Evolutionary conservation across 1,140 invertebrate species (phyloP), one percentile per base, ranked within the genome.

Genomic region (Sycophaga agraensis): DNA sequence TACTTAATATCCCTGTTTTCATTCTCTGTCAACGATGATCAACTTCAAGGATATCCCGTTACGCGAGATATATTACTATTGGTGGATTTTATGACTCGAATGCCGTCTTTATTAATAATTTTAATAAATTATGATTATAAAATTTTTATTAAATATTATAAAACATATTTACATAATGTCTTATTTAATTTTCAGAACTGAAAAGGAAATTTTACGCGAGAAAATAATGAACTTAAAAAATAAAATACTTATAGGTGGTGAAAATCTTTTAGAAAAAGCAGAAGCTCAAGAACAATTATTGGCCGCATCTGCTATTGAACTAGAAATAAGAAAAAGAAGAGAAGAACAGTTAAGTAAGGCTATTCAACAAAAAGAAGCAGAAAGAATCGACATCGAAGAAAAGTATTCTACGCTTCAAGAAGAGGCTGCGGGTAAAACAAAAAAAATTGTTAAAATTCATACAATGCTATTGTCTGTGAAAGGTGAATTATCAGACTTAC

Each of bases 261-360:
- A 98, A 81, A 99, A 99, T 83, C 84, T 99, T 8, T 84, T 99
- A 57, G 96, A 99, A 76, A 99, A 98, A 75, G 96, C 96, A 0
- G 94, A 99, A 78, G 87, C 91, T 8, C 96, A 99, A 73, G 93
- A 98, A 67, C 84, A 88, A 59, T 81, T 99, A 21, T 82, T 99
- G 14, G 93, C 95, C 68, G 91, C 93, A 61, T 93, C 94, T 2
- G 90, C 93, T n/a, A 84, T 85, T 28, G 96, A 99, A 77, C 81
- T 99, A 43, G 92, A 97, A 70, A 86, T 89, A 67, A 81, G 93
- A 37, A 88, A 90, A 56, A 84, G 88, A 43, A 90, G 89, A 64
- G 95, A 99, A 74, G 86, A 91, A 66, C 85, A 92, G 61, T 80
- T 99, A 14, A 87, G 90, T 64, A 87, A 90, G 68, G 87, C 90